phyloP scores from a whole-genome alignment of 2,113 vertebrate species.

The Sinosuthora webbiana region DNA sequence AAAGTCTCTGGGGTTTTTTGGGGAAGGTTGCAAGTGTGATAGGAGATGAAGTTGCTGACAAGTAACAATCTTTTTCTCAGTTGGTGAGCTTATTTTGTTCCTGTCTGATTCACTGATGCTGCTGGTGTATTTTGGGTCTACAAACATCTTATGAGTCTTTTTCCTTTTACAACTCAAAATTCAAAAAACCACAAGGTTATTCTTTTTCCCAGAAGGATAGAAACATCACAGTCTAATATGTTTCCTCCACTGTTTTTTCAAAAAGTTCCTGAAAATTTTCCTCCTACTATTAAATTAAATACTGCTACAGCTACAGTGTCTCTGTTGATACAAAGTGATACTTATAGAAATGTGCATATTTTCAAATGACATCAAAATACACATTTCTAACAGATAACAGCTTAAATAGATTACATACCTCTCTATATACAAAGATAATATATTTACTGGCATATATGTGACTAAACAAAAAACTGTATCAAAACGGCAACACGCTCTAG shows the following conservation, averaged over 20 bases:
- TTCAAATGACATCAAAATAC: background rate
- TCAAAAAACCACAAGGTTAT: rapidly evolving
- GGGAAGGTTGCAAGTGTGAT: background rate
- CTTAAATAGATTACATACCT: background rate
- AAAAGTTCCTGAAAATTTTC: background rate
- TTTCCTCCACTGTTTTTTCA: background rate
- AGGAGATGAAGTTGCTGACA: conserved; percentile 12
- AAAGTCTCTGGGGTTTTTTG: background rate
- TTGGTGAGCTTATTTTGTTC: background rate
- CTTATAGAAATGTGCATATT: background rate
- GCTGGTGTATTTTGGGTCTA: background rate
- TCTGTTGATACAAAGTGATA: background rate
- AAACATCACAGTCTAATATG: background rate
- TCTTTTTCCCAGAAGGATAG: background rate
- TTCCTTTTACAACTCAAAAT: background rate
- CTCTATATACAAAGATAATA: background rate
- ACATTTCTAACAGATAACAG: background rate
- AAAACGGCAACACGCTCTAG: background rate
- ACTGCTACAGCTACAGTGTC: background rate
- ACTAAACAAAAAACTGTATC: background rate
- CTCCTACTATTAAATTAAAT: background rate
- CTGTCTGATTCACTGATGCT: background rate
- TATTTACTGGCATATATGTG: background rate
- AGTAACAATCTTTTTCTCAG: background rate
- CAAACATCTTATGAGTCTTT: background rate